Evolutionary conservation across 2,797 vertebrate species (phyloP), one percentile per base, ranked within the genome.

Genomic region (Leucoraja ocellata): DNA sequence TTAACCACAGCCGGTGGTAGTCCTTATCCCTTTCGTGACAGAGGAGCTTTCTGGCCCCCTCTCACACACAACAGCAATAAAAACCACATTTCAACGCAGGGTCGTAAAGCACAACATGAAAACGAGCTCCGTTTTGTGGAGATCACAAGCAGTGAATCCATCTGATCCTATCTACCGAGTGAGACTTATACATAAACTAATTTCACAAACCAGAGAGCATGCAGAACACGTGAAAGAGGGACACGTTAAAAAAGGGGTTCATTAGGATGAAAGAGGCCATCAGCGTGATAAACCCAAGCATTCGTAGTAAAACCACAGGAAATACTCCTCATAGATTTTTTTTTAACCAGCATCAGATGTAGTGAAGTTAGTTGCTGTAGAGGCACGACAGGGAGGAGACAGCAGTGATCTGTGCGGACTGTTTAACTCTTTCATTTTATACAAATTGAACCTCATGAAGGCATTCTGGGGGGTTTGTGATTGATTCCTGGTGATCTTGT

Each of bases 11-110:
- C 6, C 9, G 91, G 80, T n/a, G 39, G 32, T 91, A 83, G 90
- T 93, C 84, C 61, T 77, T 83, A 71, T 86, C 93, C 90, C 90
- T 93, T 91, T 71, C 86, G 86, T 93, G 93, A 94, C 93, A 93
- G 93, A 46, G 25, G 79, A 71, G 77, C 61, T 79, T 91, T 93
- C 78, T 93, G 78, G 88, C 93, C 39, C 58, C 88, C 14, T 46
- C n/a, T 93, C 36, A 1, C 68, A 74, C 71, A 46, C 71, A 91
- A 74, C 90, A 46, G 90, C 90, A 91, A 91, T 91, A 74, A 74
- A 91, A 91, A 91, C 71, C 90, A 91, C 90, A 91, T 73, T 74
- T 74, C 68, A 54, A 23, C 9, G 90, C 90, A 91, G 32, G 9
- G 68, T 73, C 23, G 25, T 91, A 28, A 91, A 73, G 39, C 39